Evolutionary conservation across 2,888 invertebrate genomes (phyloP), one percentile per base, ranked within the genome.

Genomic region (Sarcophaga rosellei): DNA sequence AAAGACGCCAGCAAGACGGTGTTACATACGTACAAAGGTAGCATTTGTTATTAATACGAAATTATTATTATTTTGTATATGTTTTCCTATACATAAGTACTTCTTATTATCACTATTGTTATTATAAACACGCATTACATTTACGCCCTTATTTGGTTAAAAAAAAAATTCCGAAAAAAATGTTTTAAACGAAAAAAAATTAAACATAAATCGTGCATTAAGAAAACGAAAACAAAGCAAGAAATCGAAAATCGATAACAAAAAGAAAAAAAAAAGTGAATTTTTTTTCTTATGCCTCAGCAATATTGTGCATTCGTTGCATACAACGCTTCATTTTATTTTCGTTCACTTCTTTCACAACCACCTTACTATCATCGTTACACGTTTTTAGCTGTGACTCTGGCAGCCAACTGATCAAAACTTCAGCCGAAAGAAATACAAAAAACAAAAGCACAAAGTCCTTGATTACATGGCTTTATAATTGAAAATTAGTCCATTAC

Each of bases 391-490:
- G 35, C 10, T 35, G 63, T 44, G 25, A 68, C 62, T 68, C 20
- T 53, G 59, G 12, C 63, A 65, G 65, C 44, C 45, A 59, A 84
- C 45, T 10, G 25, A 25, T 15, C 20, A 78, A 20, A 20, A 44
- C 15, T 57, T 25, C 17, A 2, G 63, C n/a, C 3, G 23, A 44
- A 44, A 63, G 12, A 12, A 76, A 45, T 8, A 61, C 17, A 44
- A 21, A 2, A 74, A 47, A 20, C 62, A 69, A 6, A 23, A 57
- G 57, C 0, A 70, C 65, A 75, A 76, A 80, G 81, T 75, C 78
- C 84, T 86, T 88, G 87, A 88, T 88, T 88, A 86, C 84, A 87
- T 88, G 88, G 86, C 84, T 88, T 74, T 87, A 87, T 87, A 86
- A 88, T 88, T 87, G 87, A 82, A 88, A 88, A 88, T 88, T 88